Conservation (phyloP, 2,113 vertebrate species). For the Periophthalmus modestus region DNA sequence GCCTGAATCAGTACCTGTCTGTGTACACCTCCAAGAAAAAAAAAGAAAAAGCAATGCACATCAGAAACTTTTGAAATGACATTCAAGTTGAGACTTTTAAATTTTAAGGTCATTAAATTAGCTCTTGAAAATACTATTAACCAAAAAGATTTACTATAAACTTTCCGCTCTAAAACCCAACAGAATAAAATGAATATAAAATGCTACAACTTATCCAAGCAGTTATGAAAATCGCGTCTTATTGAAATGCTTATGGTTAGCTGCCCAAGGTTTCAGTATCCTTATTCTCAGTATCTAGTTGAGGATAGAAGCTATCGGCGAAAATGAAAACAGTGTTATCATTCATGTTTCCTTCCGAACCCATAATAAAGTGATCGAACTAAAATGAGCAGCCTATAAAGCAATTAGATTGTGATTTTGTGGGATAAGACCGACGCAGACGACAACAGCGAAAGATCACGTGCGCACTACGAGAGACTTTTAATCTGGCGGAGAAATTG, state of each 20-base stretch:
- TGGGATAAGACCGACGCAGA: background rate
- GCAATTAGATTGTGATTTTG: background rate
- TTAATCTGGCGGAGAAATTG: background rate
- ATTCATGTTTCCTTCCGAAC: background rate
- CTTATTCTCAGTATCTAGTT: conserved; percentile 1
- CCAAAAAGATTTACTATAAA: background rate
- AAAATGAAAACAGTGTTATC: conserved; percentile 4
- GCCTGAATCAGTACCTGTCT: too few relatives aligned
- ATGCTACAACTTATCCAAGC: background rate
- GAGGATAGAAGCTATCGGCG: background rate
- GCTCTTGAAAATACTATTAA: too few relatives aligned
- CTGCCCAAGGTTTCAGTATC: background rate
- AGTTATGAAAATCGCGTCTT: background rate
- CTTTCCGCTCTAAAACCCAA: background rate
- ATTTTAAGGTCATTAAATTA: too few relatives aligned
- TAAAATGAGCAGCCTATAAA: conserved; percentile 15
- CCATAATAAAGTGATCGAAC: background rate
- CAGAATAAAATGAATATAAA: background rate
- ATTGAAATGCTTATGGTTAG: conserved; percentile 1
- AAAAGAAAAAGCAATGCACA: too few relatives aligned
- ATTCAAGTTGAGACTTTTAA: background rate
- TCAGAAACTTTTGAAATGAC: background rate
- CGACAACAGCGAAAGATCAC: background rate
- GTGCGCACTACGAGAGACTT: background rate
- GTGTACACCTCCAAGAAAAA: too few relatives aligned